Evolutionary conservation across 1,140 invertebrate genomes (phyloP), one percentile per base, ranked within the genome.

Genomic region (Antheraea mylitta): DNA sequence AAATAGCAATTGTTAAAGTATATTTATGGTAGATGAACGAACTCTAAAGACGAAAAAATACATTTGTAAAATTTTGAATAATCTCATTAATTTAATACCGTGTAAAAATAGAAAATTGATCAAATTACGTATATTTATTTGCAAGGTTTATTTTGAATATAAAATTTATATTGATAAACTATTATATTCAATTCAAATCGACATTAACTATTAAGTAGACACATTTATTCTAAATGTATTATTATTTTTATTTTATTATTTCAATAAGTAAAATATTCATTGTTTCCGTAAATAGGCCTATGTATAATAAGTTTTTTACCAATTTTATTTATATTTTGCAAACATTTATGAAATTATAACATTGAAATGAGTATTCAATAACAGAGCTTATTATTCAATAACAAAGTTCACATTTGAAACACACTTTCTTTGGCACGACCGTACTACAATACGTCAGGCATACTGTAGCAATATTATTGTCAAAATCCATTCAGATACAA

Each of bases 401-500:
- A 37, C 45, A 53, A 10, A n/a, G 4, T 18, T 37, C 30, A 37
- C 38, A 42, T 42, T 13, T 36, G 30, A n/a, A 13, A 36, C 61
- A 36, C 37, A 18, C 22, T 59, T 66, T 69, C 64, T 71, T 71
- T 75, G 73, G 73, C 73, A 75, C 73, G 22, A 69, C 18, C 61
- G 36, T 63, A 63, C 61, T 30, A n/a, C 10, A 63, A 30, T 63
- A 22, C 45, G 7, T 37, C 61, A 60, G 59, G 22, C 59, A 16
- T 68, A 67, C 61, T 72, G 61, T 59, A 69, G 71, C 68, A 64
- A 71, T 53, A 53, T 85, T 82, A 82, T 82, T 79, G 78, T 82
- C 79, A 74, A 77, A 60, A 70, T 69, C 73, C 63, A 58, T 65
- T 66, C 66, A 66, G 64, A 71, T 60, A 74, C 71, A 30, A 68